Conservation (phyloP, 2,113 vertebrate species). For the Salvelinus namaycush region DNA sequence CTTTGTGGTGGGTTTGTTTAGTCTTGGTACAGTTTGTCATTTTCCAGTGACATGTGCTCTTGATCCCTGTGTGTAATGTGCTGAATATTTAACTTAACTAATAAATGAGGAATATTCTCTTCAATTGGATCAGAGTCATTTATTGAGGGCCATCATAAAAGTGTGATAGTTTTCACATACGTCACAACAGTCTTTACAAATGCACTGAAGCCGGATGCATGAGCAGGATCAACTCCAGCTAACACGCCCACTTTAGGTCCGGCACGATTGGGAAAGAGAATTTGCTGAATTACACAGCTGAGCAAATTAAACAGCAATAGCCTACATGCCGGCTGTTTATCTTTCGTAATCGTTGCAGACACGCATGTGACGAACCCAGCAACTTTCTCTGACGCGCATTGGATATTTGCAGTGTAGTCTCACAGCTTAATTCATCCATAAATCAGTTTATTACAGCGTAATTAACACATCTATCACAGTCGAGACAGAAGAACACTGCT, state of each 20-base stretch:
- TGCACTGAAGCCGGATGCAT: constrained; percentile 2
- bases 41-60: too few species aligned
- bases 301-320: constrained; percentile 2
- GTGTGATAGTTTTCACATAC: background rate
- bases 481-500: background rate
- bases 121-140: too few species aligned
- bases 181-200: background rate
- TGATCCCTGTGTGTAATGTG: too few species aligned
- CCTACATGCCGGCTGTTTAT: background rate
- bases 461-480: too few species aligned
- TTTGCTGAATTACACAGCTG: constrained; percentile 3
- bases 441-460: too few species aligned
- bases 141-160: background rate
- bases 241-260: constrained; percentile 8
- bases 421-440: background rate
- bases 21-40: background rate
- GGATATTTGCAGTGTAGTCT: background rate
- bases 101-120: too few species aligned
- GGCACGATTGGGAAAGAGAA: background rate
- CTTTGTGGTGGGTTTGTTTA: background rate
- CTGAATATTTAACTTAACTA: too few species aligned
- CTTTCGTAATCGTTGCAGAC: background rate
- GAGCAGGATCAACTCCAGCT: constrained; percentile 4
- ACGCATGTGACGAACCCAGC: background rate
- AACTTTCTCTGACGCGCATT: background rate